A percentile compares a stretch with the other conserved stretches of the same genome.
These are phyloP conservation scores for Trichechus manatus DNA, from an alignment of 2,113 vertebrate species.

Conservation along the genomic window DNA sequence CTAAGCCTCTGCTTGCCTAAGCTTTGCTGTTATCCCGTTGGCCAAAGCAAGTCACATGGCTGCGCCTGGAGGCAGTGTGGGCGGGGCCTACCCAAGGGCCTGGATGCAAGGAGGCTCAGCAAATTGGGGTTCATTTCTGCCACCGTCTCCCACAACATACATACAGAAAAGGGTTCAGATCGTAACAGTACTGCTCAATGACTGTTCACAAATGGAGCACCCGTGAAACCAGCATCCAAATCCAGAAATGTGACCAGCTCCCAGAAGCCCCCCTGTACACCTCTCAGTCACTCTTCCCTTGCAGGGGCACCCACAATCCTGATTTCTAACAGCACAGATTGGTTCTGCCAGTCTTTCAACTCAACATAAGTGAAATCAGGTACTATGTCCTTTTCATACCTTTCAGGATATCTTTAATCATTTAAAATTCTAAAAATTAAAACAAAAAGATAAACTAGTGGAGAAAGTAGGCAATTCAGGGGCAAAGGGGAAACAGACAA, in stretches of 20 bases:
- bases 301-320: background rate
- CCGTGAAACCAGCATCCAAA: background rate
- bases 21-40: background rate
- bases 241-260: background rate
- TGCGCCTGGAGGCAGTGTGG: background rate
- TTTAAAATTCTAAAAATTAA: background rate
- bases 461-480: background rate
- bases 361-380: background rate
- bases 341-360: background rate
- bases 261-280: background rate
- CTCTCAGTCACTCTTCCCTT: accelerated
- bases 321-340: background rate
- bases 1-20: background rate
- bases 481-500: background rate
- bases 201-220: too few relatives aligned
- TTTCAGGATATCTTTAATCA: background rate
- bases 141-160: background rate
- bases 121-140: background rate
- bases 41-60: background rate
- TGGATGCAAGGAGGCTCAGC: background rate
- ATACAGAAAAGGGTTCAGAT: background rate
- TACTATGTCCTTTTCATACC: background rate
- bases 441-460: background rate
- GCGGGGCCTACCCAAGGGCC: background rate
- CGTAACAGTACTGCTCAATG: background rate